Evolutionary conservation across 2,797 vertebrate genomes (phyloP), one percentile per base, ranked within the genome.

Genomic region (Onychomys torridus): DNA sequence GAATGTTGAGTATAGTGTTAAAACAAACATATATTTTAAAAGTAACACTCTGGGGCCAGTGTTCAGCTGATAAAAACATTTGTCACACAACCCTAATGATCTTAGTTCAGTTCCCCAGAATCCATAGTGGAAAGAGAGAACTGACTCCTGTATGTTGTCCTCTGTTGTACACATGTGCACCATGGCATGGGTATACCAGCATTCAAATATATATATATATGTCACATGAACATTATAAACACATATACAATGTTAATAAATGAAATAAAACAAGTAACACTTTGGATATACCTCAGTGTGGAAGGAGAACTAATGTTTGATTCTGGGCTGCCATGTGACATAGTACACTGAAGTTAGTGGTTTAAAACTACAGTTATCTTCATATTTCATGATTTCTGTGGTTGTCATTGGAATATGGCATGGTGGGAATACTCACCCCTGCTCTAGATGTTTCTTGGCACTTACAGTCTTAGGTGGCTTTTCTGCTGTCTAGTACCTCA

Each of bases 1-100:
- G 76, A 75, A 40, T 32, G 25, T 93, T 95, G 59, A 77, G 52
- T 69, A 40, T 0, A 93, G 37, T 76, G 34, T 94, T 89, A 89
- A 5, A 75, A 75, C 43, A 84, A 40, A 78, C 34, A 16, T 25
- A 6, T 52, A 71, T 55, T 87, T 96, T 95, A 87, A 88, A 85
- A 96, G 25, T 95, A 78, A 61, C 7, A 32, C 17, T 25, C 52
- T 63, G n/a, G 32, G 43, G 12, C 6, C 65, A 55, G 32, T 49
- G 46, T 71, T 71, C 21, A 87, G 46, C 43, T 52, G 65, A 46
- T 55, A 55, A 55, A 86, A 52, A 13, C 84, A 55, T 87, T 87
- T 19, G 65, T 7, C 34, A 11, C 27, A 34, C 46, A 87, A 87
- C 23, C 14, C 65, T 55, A n/a, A 40, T 71, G 46, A 37, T 29